phyloP scores from a whole-genome alignment of 1,140 invertebrate genomes.

The Planococcus citri region DNA sequence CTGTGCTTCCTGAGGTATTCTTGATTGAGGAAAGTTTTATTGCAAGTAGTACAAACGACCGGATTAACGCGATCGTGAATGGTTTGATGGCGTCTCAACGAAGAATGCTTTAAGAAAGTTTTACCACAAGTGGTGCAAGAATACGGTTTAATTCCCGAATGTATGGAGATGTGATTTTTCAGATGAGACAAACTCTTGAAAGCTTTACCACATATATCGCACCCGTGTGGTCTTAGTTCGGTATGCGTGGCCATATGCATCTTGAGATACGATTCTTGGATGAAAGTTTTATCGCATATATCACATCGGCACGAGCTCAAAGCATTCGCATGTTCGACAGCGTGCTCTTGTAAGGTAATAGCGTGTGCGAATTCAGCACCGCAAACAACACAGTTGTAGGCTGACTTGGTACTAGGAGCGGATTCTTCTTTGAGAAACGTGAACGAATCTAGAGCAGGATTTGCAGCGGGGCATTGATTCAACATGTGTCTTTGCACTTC shows the following conservation, averaged over 20 bases:
- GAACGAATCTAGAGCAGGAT: neutral
- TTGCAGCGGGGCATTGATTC: conserved; percentile 12
- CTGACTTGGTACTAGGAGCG: neutral
- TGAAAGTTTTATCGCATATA: conserved; percentile 33
- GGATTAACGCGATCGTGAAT: conserved; percentile 33
- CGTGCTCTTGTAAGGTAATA: conserved; percentile 28
- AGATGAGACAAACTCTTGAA: conserved; percentile 29
- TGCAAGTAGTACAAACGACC: conserved; percentile 52
- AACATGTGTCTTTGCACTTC: conserved; percentile 24
- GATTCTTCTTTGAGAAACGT: neutral
- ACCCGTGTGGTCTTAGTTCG: conserved; percentile 47
- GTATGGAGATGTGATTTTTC: conserved; percentile 31
- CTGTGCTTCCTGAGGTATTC: conserved; percentile 40
- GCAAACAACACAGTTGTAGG: conserved; percentile 30
- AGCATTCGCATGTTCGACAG: conserved; percentile 32
- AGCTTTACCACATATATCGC: conserved; percentile 37
- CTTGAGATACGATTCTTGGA: conserved; percentile 37
- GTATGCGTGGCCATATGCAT: conserved; percentile 62
- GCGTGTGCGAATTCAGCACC: conserved; percentile 30
- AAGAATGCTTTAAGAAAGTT: conserved; percentile 37
- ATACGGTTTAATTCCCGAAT: conserved; percentile 35
- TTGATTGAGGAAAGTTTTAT: conserved; percentile 58
- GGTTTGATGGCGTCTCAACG: conserved; percentile 33
- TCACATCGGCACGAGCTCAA: conserved; percentile 37
- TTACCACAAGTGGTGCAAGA: conserved; percentile 42